A percentile compares a stretch with the other conserved stretches of the same genome.
Conservation (phyloP, 2,113 vertebrate genomes). For the Patagioenas fasciata region DNA sequence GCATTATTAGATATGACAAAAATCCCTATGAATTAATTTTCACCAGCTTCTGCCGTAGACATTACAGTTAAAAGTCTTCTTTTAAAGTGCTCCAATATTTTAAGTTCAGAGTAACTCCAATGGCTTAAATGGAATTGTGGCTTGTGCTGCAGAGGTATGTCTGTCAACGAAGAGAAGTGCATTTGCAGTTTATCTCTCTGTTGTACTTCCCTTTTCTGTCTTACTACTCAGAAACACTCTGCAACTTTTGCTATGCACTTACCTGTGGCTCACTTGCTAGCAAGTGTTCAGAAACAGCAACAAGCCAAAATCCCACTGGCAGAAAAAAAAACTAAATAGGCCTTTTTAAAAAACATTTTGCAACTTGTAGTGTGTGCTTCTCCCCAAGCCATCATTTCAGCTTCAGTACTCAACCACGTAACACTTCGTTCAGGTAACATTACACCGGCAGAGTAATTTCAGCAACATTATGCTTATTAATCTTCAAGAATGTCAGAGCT, state of each 20-base stretch:
- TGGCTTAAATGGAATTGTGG: background rate
- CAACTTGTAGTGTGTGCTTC: background rate
- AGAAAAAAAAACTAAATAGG: background rate
- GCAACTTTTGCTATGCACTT: background rate
- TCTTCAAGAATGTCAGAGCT: constrained; percentile 7
- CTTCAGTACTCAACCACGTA: background rate
- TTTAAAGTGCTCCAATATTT: background rate
- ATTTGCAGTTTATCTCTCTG: background rate
- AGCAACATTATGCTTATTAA: constrained; percentile 17
- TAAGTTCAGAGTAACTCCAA: background rate
- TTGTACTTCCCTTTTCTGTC: background rate
- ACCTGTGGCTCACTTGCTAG: background rate
- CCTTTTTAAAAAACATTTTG: background rate
- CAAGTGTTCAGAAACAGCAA: background rate
- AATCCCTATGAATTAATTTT: background rate
- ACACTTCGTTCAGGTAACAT: constrained; percentile 11
- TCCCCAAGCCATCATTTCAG: background rate
- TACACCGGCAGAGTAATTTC: background rate
- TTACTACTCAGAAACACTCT: background rate
- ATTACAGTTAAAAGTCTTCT: background rate
- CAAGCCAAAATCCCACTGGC: background rate
- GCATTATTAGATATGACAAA: background rate
- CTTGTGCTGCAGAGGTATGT: background rate
- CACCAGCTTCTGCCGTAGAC: background rate
- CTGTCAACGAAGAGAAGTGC: background rate